A percentile compares a stretch with the other conserved stretches of the same genome.
These are phyloP conservation scores for Leptinotarsa texana DNA, from an alignment of 1,140 invertebrate species.

Conservation along the genomic window DNA sequence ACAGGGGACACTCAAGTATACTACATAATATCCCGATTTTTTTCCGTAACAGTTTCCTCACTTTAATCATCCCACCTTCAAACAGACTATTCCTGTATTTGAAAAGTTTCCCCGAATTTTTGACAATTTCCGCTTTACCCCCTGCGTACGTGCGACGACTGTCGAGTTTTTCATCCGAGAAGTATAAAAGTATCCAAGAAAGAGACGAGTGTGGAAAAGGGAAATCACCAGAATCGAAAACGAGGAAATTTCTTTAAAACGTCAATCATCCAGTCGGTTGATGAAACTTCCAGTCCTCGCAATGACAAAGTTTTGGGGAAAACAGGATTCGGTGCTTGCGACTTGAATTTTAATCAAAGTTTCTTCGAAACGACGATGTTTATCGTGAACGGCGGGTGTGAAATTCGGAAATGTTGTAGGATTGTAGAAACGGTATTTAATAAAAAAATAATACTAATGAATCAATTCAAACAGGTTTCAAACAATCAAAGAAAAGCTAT, in stretches of 20 bases:
- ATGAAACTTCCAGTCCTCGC: conserved; percentile 37
- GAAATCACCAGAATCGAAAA: conserved; percentile 45
- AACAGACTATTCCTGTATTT: too few relatives aligned
- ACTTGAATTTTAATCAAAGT: conserved; percentile 23
- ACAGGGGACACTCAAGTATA: too few relatives aligned
- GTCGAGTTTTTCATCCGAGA: conserved; percentile 36
- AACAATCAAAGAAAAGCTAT: too few relatives aligned
- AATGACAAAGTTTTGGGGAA: conserved; percentile 39
- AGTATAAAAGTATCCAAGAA: conserved; percentile 37
- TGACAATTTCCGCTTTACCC: neutral
- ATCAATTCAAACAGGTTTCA: too few relatives aligned
- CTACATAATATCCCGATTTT: too few relatives aligned
- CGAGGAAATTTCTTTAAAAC: conserved; percentile 42
- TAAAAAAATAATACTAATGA: too few relatives aligned
- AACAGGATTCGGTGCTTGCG: conserved; percentile 15
- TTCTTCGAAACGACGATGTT: neutral
- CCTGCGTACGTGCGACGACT: conserved; percentile 40
- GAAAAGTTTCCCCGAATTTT: neutral
- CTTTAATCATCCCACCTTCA: too few relatives aligned
- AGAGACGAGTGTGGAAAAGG: conserved; percentile 42
- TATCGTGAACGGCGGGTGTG: neutral
- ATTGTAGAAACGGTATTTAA: too few relatives aligned
- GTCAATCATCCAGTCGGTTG: conserved; percentile 45
- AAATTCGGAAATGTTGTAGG: too few relatives aligned
- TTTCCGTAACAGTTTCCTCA: too few relatives aligned